Percentiles rank a stretch among this genome's conserved stretches.
Conservation (phyloP, 2,888 invertebrate genomes). For the Deroplatys truncata region DNA sequence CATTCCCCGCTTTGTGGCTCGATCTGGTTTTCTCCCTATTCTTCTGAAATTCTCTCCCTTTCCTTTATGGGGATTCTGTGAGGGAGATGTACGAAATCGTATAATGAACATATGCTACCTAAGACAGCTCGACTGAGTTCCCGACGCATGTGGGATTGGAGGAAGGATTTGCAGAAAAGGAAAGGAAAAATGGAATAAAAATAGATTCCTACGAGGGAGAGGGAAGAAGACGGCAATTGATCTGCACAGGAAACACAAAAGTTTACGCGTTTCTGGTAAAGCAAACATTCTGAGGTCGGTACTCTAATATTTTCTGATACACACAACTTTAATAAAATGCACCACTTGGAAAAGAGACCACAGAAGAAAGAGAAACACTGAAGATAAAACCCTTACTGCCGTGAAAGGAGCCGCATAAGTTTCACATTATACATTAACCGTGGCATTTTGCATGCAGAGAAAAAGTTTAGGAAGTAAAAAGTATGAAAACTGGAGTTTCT, state of each 20-base stretch:
- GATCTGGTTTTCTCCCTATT: not conserved
- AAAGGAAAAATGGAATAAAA: not conserved
- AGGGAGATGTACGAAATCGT: not conserved
- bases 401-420: no score
- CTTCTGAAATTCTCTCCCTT: not conserved
- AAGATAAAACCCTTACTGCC: no score
- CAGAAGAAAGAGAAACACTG: not conserved
- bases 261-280: not conserved
- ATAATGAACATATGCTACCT: slow-evolving; percentile 10
- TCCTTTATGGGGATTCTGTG: not conserved
- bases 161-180: not conserved
- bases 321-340: not conserved
- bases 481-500: no score
- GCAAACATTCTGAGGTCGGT: not conserved
- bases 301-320: no score
- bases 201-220: not conserved
- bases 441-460: no score
- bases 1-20: not conserved
- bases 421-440: no score
- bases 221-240: not conserved
- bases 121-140: not conserved
- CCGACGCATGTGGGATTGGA: not conserved
- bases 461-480: no score
- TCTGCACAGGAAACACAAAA: not conserved
- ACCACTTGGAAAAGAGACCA: not conserved